phyloP scores from a whole-genome alignment of 2,113 vertebrate species.

The Daphoenositta chrysoptera region DNA sequence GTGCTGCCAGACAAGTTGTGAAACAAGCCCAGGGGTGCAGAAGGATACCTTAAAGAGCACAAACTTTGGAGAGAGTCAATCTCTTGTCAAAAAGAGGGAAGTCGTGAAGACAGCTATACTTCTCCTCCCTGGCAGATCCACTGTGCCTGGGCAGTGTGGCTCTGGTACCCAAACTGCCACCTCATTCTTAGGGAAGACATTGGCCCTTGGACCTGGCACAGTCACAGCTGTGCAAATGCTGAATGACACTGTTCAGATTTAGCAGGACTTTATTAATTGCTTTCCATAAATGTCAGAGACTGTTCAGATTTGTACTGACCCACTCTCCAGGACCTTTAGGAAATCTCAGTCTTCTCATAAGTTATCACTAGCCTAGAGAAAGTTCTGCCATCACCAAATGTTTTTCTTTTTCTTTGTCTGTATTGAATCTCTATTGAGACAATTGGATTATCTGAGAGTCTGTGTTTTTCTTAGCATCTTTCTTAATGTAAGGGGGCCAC shows the following conservation, averaged over 20 bases:
- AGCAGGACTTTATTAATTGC: not conserved
- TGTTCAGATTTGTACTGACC: not conserved
- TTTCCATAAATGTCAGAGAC: not conserved
- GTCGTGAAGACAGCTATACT: not conserved
- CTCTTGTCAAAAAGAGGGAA: not conserved
- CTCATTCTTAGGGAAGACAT: rapidly evolving
- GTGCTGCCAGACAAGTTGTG: not conserved
- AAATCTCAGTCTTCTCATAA: not conserved
- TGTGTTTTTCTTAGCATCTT: not conserved
- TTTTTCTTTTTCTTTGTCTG: not conserved
- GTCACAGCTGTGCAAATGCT: not conserved
- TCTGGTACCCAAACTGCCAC: not conserved
- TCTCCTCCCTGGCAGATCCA: not conserved
- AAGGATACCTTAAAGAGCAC: not conserved
- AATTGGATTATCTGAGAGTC: not conserved
- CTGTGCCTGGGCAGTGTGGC: not conserved
- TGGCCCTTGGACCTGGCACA: not conserved
- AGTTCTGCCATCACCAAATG: not conserved
- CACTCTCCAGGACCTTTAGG: not conserved
- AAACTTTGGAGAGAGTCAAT: not conserved
- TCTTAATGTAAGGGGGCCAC: not conserved
- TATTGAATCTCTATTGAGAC: not conserved
- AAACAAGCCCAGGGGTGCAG: not conserved
- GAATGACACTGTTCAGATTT: not conserved
- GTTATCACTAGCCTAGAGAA: not conserved